Percentiles rank a stretch among this genome's conserved stretches.
These are phyloP conservation scores for Macrosoma leucophasiata DNA, from an alignment of 2,888 invertebrate genomes.

Conservation along the genomic window DNA sequence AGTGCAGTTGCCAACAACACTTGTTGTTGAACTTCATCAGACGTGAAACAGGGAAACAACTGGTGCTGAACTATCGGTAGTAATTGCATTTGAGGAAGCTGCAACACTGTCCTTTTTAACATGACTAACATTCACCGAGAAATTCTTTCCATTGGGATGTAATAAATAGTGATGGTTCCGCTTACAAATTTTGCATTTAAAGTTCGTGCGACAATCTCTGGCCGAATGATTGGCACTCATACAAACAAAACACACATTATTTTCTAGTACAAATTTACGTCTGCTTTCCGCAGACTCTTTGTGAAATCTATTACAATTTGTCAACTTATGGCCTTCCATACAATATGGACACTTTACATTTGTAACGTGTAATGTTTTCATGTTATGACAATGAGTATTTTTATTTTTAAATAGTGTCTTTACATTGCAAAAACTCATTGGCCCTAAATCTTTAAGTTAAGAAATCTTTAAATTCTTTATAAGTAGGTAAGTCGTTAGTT, in stretches of 20 bases:
- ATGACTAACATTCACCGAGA: not conserved
- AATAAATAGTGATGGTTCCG: not conserved
- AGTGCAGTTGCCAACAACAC: conserved; percentile 16
- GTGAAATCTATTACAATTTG: not conserved
- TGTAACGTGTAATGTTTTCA: not conserved
- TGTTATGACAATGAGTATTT: not conserved
- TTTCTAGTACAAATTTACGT: not conserved
- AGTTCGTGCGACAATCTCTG: not conserved
- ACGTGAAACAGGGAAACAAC: not conserved
- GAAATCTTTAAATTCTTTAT: conserved; percentile 4
- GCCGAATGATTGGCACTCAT: not conserved
- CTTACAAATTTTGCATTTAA: conserved; percentile 1
- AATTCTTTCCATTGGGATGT: not conserved
- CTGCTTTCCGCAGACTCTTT: not conserved
- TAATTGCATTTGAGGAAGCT: not conserved
- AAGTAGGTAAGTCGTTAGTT: conserved; percentile 2
- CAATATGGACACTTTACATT: not conserved
- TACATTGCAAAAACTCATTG: not conserved
- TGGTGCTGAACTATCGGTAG: not conserved
- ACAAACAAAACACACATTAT: conserved; percentile 1
- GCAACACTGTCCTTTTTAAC: not conserved
- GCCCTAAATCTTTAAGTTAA: not conserved
- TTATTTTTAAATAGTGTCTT: not conserved
- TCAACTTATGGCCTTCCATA: not conserved
- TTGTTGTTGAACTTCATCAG: conserved; percentile 1